Base-by-base conservation (phyloP, 2,888 invertebrate genomes). In the Pristionchus arcanus region DNA sequence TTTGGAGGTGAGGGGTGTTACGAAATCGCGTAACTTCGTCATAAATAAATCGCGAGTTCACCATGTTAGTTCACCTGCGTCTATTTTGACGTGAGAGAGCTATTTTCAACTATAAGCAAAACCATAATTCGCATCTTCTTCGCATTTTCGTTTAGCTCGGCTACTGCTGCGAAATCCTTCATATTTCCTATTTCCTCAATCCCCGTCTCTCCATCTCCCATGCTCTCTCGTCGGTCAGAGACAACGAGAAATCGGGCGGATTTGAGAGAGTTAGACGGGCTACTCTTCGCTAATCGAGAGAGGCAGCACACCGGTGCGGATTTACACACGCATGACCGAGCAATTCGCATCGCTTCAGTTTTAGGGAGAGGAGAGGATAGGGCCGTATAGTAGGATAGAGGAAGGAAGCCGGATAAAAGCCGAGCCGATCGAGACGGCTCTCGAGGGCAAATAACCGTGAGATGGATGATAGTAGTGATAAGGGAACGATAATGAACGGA, bases 291-390 rank as follows among this genome's bases (percentile, higher is more conserved):
- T 68, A 68, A 68, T 68, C 68, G 68, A 68, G 21, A 16, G 59
- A 25, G 59, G 25, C 21, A 59, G 21, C 68, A n/a, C 66, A n/a
- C 66, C 66, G 68, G 68, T 34, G 68, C 15, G 68, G 68, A 68
- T 68, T 68, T 68, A 68, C 68, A 68, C 31, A 68, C 31, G 68
- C 68, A 31, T 68, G 68, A 31, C 31, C 68, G 68, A 11, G 68
- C 68, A 68, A 68, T 68, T 68, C 68, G 68, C 63, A 63, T 63
- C 63, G 68, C 68, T 68, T 68, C 68, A 68, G 68, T 68, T 68
- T 28, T 68, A 68, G 68, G 13, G 68, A 66, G 28, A 5, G 68
- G 31, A 31, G 25, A 9, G n/a, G 63, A 63, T 21, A 25, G 63
- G 63, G 68, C 68, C 28, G 28, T 68, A 68, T 68, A 68, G 68